These are phyloP conservation scores for Fregata magnificens DNA, from an alignment of 2,113 vertebrate genomes.

Conservation along the genomic window DNA sequence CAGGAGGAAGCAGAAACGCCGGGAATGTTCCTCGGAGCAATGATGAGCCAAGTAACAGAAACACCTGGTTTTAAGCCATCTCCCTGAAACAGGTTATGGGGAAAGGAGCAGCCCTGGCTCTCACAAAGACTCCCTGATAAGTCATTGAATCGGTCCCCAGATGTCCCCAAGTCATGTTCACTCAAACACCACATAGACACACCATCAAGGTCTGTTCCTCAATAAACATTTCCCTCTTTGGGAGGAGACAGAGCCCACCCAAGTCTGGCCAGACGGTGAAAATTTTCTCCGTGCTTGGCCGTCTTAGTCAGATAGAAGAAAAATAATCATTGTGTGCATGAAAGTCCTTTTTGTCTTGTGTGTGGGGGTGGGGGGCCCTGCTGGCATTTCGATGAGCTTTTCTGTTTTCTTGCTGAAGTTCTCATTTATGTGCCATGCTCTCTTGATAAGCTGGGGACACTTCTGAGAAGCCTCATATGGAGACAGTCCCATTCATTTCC, in stretches of 20 bases:
- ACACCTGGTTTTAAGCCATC: background rate
- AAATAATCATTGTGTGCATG: background rate
- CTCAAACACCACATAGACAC: background rate
- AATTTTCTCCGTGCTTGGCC: background rate
- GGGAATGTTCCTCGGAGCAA: background rate
- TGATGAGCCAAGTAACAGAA: background rate
- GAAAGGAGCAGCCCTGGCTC: background rate
- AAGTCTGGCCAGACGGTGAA: background rate
- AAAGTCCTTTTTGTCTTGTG: conserved; percentile 33
- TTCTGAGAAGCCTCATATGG: background rate
- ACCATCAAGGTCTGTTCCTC: background rate
- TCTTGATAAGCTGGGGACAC: background rate
- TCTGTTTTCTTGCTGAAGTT: background rate
- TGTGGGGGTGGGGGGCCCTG: background rate
- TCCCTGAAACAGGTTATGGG: background rate
- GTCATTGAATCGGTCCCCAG: background rate
- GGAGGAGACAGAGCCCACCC: conserved; percentile 41
- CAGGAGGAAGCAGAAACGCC: background rate
- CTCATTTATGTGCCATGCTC: background rate
- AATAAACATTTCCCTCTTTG: background rate
- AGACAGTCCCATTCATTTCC: background rate
- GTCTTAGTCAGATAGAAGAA: conserved; percentile 5
- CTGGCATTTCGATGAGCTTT: background rate
- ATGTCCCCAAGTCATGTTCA: background rate
- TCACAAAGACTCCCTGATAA: background rate